phyloP scores from a whole-genome alignment of 2,888 invertebrate species.

The Byasa hedistus region DNA sequence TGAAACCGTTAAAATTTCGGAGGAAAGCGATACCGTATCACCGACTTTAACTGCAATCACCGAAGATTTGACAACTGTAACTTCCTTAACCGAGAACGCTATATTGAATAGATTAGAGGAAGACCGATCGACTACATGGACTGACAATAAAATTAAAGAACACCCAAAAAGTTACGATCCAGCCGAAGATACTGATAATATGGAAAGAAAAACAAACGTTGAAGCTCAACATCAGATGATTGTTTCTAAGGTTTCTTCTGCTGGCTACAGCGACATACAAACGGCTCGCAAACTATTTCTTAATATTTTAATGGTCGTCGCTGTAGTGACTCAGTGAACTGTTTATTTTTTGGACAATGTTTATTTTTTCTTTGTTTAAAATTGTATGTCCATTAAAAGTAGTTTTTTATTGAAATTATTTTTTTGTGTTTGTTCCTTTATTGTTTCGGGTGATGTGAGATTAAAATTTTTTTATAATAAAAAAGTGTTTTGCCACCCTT shows the following conservation, averaged over 20 bases:
- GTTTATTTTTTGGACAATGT: constrained; percentile 20
- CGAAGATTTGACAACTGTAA: constrained; percentile 24
- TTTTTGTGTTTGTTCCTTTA: not conserved
- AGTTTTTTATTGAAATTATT: constrained; percentile 5
- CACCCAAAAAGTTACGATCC: constrained; percentile 32
- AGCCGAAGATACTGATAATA: constrained; percentile 36
- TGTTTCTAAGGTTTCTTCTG: constrained; percentile 9
- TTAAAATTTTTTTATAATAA: not conserved
- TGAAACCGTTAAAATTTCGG: constrained; percentile 25
- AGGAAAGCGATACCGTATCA: constrained; percentile 8
- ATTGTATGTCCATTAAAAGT: constrained; percentile 20
- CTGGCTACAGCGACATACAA: not conserved
- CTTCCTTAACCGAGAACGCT: constrained; percentile 10
- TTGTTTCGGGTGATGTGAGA: not conserved
- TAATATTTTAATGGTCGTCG: constrained; percentile 35
- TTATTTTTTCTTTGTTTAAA: constrained; percentile 25
- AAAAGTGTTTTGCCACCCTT: not conserved
- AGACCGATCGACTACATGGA: constrained; percentile 38
- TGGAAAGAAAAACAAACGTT: constrained; percentile 34
- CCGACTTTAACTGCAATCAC: constrained; percentile 27
- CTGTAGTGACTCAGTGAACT: constrained; percentile 14
- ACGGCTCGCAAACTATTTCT: constrained; percentile 10
- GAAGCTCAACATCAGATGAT: constrained; percentile 34
- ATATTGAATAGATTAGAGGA: constrained; percentile 23
- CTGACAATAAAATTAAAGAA: constrained; percentile 42